phyloP scores from a whole-genome alignment of 2,797 vertebrate species.

The Eupleurogrammus muticus region DNA sequence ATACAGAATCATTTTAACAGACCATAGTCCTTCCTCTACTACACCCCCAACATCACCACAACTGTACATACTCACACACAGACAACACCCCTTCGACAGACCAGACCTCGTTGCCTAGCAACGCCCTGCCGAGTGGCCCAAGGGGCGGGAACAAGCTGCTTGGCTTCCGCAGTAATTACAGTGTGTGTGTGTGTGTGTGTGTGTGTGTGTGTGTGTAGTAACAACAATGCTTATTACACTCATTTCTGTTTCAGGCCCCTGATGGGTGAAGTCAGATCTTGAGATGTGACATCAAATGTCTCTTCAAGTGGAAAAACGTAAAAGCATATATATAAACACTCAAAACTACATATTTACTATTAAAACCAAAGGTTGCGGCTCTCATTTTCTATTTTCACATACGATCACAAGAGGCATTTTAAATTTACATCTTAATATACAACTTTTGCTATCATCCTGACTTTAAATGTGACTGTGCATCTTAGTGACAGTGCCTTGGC shows the following conservation, averaged over 20 bases:
- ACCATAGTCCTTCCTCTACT: background rate
- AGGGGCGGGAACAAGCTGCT: conserved; percentile 73
- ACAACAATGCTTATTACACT: conserved; percentile 3
- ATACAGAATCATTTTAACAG: background rate
- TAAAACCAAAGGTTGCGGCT: background rate
- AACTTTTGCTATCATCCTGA: background rate
- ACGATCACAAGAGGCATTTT: background rate
- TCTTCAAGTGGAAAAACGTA: background rate
- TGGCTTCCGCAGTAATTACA: conserved; percentile 80
- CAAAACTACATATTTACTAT: too few relatives aligned
- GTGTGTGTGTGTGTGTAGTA: conserved; percentile 50
- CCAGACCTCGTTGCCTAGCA: conserved; percentile 78
- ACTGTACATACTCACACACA: conserved; percentile 38
- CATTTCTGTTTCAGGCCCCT: background rate
- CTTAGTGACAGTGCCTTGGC: conserved; percentile 10
- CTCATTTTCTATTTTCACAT: background rate
- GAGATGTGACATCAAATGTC: background rate
- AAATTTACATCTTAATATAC: background rate
- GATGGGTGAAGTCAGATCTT: background rate
- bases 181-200: conserved; percentile 43
- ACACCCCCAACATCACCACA: conserved; percentile 4
- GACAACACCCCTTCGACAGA: conserved; percentile 66
- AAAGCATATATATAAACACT: background rate
- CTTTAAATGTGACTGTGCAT: conserved; percentile 12
- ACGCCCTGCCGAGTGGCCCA: conserved; percentile 72